Evolutionary conservation across 2,797 vertebrate species (phyloP), one percentile per base, ranked within the genome.

Genomic region (Tokudaia tokunoshimensis): DNA sequence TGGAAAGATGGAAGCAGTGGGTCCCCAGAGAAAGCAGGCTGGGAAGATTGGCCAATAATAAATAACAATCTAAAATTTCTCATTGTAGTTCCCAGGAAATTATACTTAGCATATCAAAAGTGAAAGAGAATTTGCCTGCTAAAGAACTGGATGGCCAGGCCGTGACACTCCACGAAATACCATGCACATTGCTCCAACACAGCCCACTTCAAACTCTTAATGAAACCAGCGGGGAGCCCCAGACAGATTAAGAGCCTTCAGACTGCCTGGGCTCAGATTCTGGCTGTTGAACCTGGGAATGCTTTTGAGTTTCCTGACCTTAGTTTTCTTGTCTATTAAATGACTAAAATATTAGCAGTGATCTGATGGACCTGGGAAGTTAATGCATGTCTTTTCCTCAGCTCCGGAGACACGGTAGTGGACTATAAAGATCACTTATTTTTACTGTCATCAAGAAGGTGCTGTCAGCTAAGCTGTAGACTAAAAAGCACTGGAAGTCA

Each of bases 71-170:
- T 80, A 91, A 91, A 88, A 37, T 37, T 95, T 91, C 44, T 96
- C 88, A 59, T 41, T 87, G 0, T 90, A 92, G 41, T 92, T 96
- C 47, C 31, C 61, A 94, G 86, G 57, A 97, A 94, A 34, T 89
- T 83, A 65, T 26, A 63, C 78, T 96, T 37, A 89, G 26, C 67
- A 34, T 93, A 65, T 96, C 75, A 70, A 41, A 92, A 96, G 41
- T 91, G 50, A 59, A 82, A 95, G 29, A 59, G 29, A 59, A 61
- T 89, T 55, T 80, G 29, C 24, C 57, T 65, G 63, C 47, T 80
- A 34, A 47, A 96, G 92, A 87, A 47, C 47, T 89, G 84, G 41
- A 29, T 44, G 34, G 63, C 63, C n/a, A 86, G 70, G 19, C 72
- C 63, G 1, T 81, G 47, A 17, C 29, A 37, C 44, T 81, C 44